Conservation (phyloP, 2,888 invertebrate genomes). For the Alsophila aescularia region DNA sequence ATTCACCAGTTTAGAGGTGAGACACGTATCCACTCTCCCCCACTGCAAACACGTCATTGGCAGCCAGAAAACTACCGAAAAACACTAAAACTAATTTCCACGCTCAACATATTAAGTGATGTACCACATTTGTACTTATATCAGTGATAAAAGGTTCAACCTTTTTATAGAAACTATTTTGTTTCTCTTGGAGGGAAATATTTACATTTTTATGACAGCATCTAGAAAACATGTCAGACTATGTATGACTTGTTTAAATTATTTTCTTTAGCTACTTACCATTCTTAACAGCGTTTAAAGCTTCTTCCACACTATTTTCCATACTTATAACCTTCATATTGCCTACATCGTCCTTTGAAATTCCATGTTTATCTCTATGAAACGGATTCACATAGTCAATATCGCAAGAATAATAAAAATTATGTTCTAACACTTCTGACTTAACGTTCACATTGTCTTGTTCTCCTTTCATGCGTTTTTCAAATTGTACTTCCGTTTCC, state of each 20-base stretch:
- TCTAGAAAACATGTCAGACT: too few relatives aligned
- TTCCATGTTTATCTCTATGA: conserved; percentile 57
- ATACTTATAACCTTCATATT: conserved; percentile 50
- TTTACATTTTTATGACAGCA: too few relatives aligned
- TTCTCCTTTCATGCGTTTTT: conserved; percentile 18
- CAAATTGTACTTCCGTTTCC: conserved; percentile 23
- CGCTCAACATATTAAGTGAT: too few relatives aligned
- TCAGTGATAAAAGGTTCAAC: too few relatives aligned
- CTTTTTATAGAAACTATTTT: too few relatives aligned
- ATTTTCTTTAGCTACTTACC: conserved; percentile 46
- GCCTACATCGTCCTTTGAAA: conserved; percentile 42
- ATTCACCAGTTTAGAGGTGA: too few relatives aligned
- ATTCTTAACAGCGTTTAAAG: conserved; percentile 49
- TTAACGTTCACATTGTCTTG: conserved; percentile 47
- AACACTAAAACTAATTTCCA: too few relatives aligned
- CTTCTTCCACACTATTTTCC: conserved; percentile 57
- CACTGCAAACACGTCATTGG: too few relatives aligned
- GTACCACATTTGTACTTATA: too few relatives aligned
- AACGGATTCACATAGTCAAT: conserved; percentile 52
- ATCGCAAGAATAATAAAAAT: conserved; percentile 27
- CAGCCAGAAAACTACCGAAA: too few relatives aligned
- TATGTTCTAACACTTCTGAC: conserved; percentile 38
- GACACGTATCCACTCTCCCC: too few relatives aligned
- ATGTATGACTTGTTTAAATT: not conserved
- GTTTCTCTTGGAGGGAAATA: too few relatives aligned